A percentile compares a stretch with the other conserved stretches of the same genome.
phyloP scores from a whole-genome alignment of 2,888 invertebrate species.

The Eledona agricola region DNA sequence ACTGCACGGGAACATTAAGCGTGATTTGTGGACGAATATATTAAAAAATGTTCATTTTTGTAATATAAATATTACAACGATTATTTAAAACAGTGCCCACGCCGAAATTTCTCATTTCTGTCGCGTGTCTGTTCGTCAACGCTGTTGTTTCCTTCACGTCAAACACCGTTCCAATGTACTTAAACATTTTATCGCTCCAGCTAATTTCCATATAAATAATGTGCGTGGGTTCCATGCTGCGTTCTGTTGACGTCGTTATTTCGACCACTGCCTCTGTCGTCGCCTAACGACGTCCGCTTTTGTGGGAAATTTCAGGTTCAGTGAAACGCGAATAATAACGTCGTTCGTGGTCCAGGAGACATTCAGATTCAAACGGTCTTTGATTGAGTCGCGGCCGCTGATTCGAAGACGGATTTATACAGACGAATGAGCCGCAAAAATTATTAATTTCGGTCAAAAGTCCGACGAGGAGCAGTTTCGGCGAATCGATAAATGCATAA shows the following conservation, averaged over 20 bases:
- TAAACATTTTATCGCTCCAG: no score
- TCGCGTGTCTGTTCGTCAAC: no score
- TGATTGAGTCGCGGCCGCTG: slow-evolving; percentile 42
- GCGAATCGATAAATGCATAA: slow-evolving; percentile 29
- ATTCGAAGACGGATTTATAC: slow-evolving; percentile 31
- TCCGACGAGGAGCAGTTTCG: slow-evolving; percentile 4
- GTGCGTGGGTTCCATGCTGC: slow-evolving; percentile 11
- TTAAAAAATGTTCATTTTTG: no score
- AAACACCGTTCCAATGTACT: no score
- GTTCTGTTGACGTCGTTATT: slow-evolving; percentile 23
- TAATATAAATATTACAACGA: no score
- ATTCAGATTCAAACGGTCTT: slow-evolving; percentile 34
- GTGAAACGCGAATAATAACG: slow-evolving; percentile 37
- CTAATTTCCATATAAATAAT: slow-evolving; percentile 29
- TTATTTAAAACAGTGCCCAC: no score
- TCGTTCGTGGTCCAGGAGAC: slow-evolving; percentile 35
- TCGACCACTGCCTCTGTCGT: slow-evolving; percentile 8
- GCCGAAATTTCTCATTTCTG: no score
- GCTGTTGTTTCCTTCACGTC: no score
- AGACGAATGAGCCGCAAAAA: slow-evolving; percentile 27
- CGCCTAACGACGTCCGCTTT: slow-evolving; percentile 36
- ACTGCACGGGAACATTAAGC: no score
- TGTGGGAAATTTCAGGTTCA: slow-evolving; percentile 35
- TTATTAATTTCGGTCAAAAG: slow-evolving; percentile 30
- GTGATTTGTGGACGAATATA: no score